These are phyloP conservation scores for Caenorhabditis imperialis DNA, from an alignment of 2,888 invertebrate genomes.

Conservation along the genomic window DNA sequence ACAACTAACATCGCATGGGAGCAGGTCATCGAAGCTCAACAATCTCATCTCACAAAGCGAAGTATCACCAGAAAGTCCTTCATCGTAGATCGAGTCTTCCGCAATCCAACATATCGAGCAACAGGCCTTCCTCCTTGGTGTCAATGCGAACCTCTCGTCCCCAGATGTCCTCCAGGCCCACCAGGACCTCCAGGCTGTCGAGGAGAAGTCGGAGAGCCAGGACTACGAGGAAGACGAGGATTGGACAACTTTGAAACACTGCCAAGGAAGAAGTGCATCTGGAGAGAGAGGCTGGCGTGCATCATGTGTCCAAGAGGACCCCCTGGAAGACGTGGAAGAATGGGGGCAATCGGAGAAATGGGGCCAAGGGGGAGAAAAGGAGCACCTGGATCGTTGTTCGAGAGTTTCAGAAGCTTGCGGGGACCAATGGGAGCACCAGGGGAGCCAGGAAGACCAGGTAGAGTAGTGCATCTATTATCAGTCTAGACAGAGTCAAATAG, in stretches of 20 bases:
- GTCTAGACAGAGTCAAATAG: too few relatives aligned
- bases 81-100: constrained; percentile 24
- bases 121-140: constrained; percentile 51
- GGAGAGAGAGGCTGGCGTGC: constrained; percentile 26
- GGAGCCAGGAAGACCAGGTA: constrained; percentile 29
- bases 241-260: constrained; percentile 39
- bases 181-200: constrained; percentile 48
- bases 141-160: constrained; percentile 52
- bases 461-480: too few relatives aligned
- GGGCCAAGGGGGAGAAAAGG: constrained; percentile 44
- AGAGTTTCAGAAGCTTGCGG: not conserved
- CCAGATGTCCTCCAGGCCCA: constrained; percentile 52
- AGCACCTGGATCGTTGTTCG: constrained; percentile 2
- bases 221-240: constrained; percentile 46
- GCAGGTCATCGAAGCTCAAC: constrained; percentile 16
- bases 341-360: constrained; percentile 35
- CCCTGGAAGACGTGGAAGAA: constrained; percentile 50
- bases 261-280: constrained; percentile 30
- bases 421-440: constrained; percentile 35
- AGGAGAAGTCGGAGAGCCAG: constrained; percentile 44
- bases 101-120: constrained; percentile 4
- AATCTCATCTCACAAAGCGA: constrained; percentile 8
- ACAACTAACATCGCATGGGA: constrained; percentile 45
- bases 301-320: constrained; percentile 57
- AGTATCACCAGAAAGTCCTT: constrained; percentile 25